These are phyloP conservation scores for Prenolepis imparis DNA, from an alignment of 2,888 invertebrate genomes.

Conservation along the genomic window DNA sequence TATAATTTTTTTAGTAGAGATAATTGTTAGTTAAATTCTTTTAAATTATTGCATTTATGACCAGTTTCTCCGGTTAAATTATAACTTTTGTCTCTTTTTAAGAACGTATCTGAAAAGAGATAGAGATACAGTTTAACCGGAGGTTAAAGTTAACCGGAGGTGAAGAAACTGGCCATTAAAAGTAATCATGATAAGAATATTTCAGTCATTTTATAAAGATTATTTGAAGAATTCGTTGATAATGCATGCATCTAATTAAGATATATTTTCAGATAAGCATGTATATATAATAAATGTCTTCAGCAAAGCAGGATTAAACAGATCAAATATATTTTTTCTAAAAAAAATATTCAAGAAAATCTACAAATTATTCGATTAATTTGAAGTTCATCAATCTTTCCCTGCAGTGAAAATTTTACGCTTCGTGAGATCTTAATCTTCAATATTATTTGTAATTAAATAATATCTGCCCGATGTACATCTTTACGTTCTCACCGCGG, in stretches of 20 bases:
- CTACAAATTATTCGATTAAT: slow-evolving; percentile 20
- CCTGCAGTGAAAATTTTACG: not conserved
- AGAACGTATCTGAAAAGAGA: too few relatives aligned
- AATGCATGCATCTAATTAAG: not conserved
- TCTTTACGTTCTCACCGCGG: too few relatives aligned
- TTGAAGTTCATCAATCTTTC: slow-evolving; percentile 1
- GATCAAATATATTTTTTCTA: not conserved
- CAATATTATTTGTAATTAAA: slow-evolving; percentile 5
- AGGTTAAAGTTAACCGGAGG: too few relatives aligned
- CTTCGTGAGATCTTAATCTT: not conserved
- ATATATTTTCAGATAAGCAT: not conserved
- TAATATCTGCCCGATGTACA: not conserved
- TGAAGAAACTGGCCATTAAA: too few relatives aligned
- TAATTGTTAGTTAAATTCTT: not conserved
- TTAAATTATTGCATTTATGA: not conserved
- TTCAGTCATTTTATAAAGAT: not conserved
- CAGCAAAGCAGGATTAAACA: not conserved
- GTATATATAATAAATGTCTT: not conserved
- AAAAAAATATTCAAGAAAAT: not conserved
- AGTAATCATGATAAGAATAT: not conserved
- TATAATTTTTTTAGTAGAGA: too few relatives aligned
- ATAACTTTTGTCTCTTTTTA: too few relatives aligned
- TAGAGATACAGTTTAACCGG: too few relatives aligned
- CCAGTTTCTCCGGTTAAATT: too few relatives aligned
- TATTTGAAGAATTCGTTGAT: not conserved